Conservation (phyloP, 2,888 invertebrate genomes). For the Uloborus plumipes region DNA sequence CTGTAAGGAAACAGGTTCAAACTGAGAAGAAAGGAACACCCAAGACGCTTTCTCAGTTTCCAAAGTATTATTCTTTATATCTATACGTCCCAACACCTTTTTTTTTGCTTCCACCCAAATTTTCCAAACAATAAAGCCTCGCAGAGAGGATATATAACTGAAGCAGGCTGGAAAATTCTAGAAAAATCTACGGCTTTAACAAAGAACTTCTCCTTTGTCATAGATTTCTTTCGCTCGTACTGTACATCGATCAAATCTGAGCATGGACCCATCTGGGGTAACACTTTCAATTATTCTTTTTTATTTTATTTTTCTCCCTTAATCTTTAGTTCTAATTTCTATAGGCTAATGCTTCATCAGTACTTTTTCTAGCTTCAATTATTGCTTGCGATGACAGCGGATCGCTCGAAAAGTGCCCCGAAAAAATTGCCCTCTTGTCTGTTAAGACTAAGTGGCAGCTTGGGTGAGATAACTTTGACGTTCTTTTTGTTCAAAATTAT, state of each 20-base stretch:
- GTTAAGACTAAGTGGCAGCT: constrained; percentile 29
- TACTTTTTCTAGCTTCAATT: constrained; percentile 37
- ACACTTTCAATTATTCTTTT: constrained; percentile 58
- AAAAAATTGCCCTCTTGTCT: too few species aligned
- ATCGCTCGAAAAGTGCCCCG: too few species aligned
- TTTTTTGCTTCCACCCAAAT: too few species aligned
- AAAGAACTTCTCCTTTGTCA: constrained; percentile 41
- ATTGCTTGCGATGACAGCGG: constrained; percentile 18
- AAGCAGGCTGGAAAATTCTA: too few species aligned
- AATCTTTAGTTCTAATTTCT: constrained; percentile 47
- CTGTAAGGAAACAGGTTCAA: too few species aligned
- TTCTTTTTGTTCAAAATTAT: too few species aligned
- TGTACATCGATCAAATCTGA: constrained; percentile 44
- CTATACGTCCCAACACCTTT: too few species aligned
- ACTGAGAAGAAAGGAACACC: too few species aligned
- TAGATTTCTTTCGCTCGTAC: constrained; percentile 28
- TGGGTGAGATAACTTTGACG: constrained; percentile 14
- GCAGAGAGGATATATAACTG: too few species aligned
- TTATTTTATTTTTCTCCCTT: not conserved
- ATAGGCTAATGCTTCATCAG: constrained; percentile 56
- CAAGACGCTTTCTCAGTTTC: too few species aligned
- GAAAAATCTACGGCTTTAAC: constrained; percentile 8
- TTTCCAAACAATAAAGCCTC: too few species aligned
- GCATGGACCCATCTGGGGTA: constrained; percentile 51
- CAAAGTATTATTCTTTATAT: too few species aligned